Evolutionary conservation across 2,113 vertebrate species (phyloP).

Genomic region (Eulemur macaco): DNA sequence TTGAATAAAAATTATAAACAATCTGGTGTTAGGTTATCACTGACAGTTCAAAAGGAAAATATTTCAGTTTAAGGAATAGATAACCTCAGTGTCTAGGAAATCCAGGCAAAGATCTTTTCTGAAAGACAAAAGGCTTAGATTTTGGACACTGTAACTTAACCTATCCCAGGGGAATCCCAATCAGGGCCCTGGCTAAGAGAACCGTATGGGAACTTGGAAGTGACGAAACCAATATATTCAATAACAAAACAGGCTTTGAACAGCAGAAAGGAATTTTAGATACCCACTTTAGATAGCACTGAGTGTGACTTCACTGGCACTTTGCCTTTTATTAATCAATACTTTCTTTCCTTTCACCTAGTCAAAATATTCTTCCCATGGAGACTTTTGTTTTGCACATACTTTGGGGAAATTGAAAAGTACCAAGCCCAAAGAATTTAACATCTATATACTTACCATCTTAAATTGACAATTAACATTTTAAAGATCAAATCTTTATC

Average conservation of each 20-base stretch:
- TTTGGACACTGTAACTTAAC: not conserved
- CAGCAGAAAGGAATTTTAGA: not conserved
- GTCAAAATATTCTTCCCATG: not conserved
- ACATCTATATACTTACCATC: not conserved
- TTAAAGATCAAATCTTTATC: not conserved
- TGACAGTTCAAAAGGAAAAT: not conserved
- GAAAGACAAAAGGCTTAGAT: not conserved
- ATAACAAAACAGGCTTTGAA: not conserved
- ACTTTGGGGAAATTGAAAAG: not conserved
- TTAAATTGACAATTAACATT: not conserved
- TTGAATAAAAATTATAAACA: conserved; percentile 62
- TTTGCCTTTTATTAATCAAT: not conserved
- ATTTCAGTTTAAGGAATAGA: not conserved
- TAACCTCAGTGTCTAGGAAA: not conserved
- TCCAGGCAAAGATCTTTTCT: not conserved
- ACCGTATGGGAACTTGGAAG: not conserved
- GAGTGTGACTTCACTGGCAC: not conserved
- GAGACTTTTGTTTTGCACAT: not conserved
- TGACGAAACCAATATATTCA: not conserved
- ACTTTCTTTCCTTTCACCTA: not conserved
- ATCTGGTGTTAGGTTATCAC: not conserved
- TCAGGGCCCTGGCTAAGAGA: not conserved
- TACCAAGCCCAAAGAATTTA: not conserved
- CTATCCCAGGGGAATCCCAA: not conserved
- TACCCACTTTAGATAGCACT: not conserved